Conservation (phyloP, 2,797 vertebrate genomes). For the Pangasius mekongensis region DNA sequence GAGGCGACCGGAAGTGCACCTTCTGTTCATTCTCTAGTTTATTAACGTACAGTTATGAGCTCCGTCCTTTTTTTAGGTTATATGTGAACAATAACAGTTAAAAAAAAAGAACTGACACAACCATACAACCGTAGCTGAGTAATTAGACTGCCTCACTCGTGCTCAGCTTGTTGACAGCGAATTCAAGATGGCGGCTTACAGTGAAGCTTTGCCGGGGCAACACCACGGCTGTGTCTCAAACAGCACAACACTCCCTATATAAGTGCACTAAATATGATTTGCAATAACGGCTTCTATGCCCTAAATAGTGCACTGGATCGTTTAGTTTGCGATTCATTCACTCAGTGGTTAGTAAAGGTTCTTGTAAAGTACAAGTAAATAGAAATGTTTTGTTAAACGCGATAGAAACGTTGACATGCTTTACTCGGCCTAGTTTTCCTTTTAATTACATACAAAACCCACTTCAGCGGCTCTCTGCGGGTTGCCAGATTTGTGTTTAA, state of each 20-base stretch:
- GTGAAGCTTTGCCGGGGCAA: constrained; percentile 9
- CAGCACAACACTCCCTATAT: background rate
- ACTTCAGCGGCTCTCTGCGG: background rate
- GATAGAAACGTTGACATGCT: background rate
- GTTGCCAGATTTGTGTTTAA: background rate
- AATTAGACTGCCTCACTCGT: background rate
- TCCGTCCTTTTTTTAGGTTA: background rate
- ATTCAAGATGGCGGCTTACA: constrained; percentile 43
- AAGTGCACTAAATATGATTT: background rate
- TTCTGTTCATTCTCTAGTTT: background rate
- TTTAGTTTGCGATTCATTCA: background rate
- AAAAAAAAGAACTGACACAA: background rate
- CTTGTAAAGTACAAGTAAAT: background rate
- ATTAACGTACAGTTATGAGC: background rate
- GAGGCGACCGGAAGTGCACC: background rate
- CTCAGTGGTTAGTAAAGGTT: background rate
- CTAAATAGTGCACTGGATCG: background rate
- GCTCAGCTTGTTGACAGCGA: constrained; percentile 26
- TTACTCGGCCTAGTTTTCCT: background rate
- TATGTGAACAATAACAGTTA: background rate
- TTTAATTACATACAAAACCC: constrained; percentile 9
- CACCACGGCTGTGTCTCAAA: constrained; percentile 9
- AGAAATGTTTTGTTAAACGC: background rate
- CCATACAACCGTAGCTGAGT: background rate
- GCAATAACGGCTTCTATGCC: background rate